Conservation (phyloP, 1,140 invertebrate species). For the Ceratoteleas bidentatus region DNA sequence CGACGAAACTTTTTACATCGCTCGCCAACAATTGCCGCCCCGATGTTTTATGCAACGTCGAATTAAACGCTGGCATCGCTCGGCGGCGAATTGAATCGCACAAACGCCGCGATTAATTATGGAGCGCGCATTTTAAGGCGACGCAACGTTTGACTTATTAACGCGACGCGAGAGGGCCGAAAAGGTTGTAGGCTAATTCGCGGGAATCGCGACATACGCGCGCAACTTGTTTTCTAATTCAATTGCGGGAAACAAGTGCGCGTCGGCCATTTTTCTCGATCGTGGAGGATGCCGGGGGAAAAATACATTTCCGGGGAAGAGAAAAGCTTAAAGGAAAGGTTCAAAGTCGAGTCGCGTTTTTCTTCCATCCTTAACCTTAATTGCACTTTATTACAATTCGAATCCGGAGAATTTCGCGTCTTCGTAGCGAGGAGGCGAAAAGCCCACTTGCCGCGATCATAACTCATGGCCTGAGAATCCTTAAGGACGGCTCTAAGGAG, state of each 20-base stretch:
- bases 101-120: neutral
- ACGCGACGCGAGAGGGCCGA: too few species aligned
- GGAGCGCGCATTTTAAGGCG: neutral
- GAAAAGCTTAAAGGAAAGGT: conserved; percentile 51
- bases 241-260: conserved; percentile 17
- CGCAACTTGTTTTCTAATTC: conserved; percentile 40
- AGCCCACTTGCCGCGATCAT: conserved; percentile 65
- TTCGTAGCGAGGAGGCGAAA: conserved; percentile 50
- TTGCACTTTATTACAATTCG: conserved; percentile 70
- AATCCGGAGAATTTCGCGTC: conserved; percentile 66
- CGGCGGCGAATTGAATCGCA: neutral
- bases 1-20: neutral
- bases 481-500: conserved; percentile 62
- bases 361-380: conserved; percentile 67
- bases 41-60: neutral
- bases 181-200: too few species aligned
- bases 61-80: neutral
- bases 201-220: conserved; percentile 1
- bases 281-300: conserved; percentile 23
- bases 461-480: conserved; percentile 67
- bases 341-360: conserved; percentile 66
- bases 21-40: neutral
- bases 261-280: conserved; percentile 27
- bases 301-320: conserved; percentile 31
- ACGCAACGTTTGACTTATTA: too few species aligned